A percentile compares a stretch with the other conserved stretches of the same genome.
Conservation (phyloP, 1,140 invertebrate genomes). For the Protaetia brevitarsis region DNA sequence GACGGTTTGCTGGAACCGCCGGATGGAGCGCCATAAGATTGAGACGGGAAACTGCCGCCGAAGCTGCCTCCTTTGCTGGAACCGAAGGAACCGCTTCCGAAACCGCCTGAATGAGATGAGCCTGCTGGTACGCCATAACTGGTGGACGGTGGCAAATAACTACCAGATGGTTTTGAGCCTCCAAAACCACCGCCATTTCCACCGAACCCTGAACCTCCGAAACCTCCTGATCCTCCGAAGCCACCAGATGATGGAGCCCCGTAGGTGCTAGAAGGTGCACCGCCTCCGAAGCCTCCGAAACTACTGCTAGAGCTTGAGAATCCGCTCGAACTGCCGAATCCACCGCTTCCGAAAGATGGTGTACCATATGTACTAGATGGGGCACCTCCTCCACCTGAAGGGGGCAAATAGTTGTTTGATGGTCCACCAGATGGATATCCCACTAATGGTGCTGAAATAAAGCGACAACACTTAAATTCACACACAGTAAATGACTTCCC, state of each 20-base stretch:
- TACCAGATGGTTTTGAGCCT: conserved; percentile 44
- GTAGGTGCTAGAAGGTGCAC: conserved; percentile 38
- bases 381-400: conserved; percentile 27
- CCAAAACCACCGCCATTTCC: conserved; percentile 38
- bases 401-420: conserved; percentile 39
- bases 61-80: conserved; percentile 32
- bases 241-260: conserved; percentile 33
- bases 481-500: not conserved
- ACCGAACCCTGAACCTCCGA: conserved; percentile 23
- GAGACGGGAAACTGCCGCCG: conserved; percentile 43
- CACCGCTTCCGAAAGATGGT: conserved; percentile 27
- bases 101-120: conserved; percentile 45
- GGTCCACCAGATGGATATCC: conserved; percentile 41
- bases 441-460: not conserved
- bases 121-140: conserved; percentile 34
- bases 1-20: conserved; percentile 25
- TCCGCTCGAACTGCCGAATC: not conserved
- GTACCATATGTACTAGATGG: conserved; percentile 46
- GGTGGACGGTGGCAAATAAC: conserved; percentile 51
- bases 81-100: conserved; percentile 41
- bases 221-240: not conserved
- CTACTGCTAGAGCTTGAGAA: not conserved
- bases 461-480: not conserved
- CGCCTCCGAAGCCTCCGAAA: conserved; percentile 22
- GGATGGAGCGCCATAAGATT: conserved; percentile 43